These are phyloP conservation scores for Euclidia mi DNA, from an alignment of 2,888 invertebrate species.

Conservation along the genomic window DNA sequence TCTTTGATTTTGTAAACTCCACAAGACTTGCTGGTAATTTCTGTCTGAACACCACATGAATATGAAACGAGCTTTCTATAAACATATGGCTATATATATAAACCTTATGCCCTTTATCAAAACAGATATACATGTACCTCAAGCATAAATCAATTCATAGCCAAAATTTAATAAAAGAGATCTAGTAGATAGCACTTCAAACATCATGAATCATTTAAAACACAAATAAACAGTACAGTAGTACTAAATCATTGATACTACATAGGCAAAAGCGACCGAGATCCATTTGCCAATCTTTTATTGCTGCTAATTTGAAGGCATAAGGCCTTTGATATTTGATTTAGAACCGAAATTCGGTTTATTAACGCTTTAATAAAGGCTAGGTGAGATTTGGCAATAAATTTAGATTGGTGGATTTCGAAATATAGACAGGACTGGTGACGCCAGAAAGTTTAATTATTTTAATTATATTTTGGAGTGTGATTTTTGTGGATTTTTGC, in stretches of 20 bases:
- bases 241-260: not conserved
- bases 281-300: conserved; percentile 53
- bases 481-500: too few species aligned
- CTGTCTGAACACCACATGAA: too few species aligned
- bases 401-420: conserved; percentile 9
- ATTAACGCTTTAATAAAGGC: conserved; percentile 54
- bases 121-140: too few species aligned
- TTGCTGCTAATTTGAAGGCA: conserved; percentile 47
- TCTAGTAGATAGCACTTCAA: too few species aligned
- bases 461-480: conserved; percentile 8
- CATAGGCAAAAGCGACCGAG: conserved; percentile 27
- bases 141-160: too few species aligned
- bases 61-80: too few species aligned
- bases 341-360: conserved; percentile 60
- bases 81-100: too few species aligned
- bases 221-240: conserved; percentile 1
- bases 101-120: too few species aligned
- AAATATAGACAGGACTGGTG: conserved; percentile 7
- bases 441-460: conserved; percentile 3
- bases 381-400: conserved; percentile 34
- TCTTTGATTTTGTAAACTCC: too few species aligned
- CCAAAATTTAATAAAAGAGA: too few species aligned
- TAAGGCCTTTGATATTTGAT: conserved; percentile 64
- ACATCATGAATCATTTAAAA: too few species aligned
- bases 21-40: too few species aligned